Conservation (phyloP, 2,888 invertebrate species). For the Liopterus haemorrhoidalis region DNA sequence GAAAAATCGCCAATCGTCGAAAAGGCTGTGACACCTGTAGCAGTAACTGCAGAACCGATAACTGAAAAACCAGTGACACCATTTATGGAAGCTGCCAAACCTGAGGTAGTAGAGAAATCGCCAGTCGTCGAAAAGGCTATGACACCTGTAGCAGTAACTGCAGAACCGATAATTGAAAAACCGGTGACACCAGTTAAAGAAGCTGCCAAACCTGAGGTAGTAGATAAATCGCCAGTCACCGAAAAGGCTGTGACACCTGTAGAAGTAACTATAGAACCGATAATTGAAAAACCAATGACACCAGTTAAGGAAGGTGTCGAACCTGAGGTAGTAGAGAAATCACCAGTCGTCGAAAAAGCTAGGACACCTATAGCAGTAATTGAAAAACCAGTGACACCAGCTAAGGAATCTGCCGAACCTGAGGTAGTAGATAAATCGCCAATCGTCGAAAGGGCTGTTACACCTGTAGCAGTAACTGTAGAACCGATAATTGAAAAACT, state of each 20-base stretch:
- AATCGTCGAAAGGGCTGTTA: conserved; percentile 5
- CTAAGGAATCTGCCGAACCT: background rate
- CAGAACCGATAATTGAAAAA: too few species aligned
- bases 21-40: too few species aligned
- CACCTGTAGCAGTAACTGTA: conserved; percentile 2
- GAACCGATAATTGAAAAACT: conserved; percentile 7
- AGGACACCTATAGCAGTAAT: conserved; percentile 12
- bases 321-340: conserved; percentile 1
- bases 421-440: background rate
- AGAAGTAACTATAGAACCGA: too few species aligned
- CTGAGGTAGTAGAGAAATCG: too few species aligned
- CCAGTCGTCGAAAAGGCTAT: too few species aligned
- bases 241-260: conserved; percentile 1
- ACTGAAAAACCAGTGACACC: too few species aligned
- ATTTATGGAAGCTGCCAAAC: too few species aligned
- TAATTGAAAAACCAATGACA: background rate
- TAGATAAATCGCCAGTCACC: conserved; percentile 4
- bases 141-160: too few species aligned
- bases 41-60: too few species aligned
- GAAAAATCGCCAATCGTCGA: too few species aligned
- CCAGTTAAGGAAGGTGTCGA: conserved; percentile 1
- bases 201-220: too few species aligned
- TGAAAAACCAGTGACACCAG: conserved; percentile 1
- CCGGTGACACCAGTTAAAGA: too few species aligned
- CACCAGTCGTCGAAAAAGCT: conserved; percentile 3